These are phyloP conservation scores for Trichosurus vulpecula DNA, from an alignment of 2,797 vertebrate species.

Conservation along the genomic window DNA sequence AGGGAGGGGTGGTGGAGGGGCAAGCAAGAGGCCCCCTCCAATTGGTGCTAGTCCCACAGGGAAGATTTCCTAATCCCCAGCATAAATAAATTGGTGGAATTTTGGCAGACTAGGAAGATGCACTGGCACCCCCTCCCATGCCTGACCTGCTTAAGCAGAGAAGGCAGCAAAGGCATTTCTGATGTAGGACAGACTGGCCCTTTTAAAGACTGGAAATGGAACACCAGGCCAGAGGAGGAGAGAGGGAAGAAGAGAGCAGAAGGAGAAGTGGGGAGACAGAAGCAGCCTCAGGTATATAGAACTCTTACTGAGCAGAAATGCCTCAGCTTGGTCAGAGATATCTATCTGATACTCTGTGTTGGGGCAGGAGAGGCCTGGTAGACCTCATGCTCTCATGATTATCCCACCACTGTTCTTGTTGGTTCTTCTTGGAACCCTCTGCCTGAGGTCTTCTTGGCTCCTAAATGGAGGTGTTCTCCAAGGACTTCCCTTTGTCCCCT, in stretches of 20 bases:
- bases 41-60: too few relatives aligned
- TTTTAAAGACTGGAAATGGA: not conserved
- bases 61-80: not conserved
- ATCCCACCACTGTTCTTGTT: not conserved
- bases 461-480: not conserved
- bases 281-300: not conserved
- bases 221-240: not conserved
- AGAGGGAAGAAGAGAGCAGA: not conserved
- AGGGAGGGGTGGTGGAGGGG: fast-evolving
- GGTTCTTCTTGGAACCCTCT: too few relatives aligned
- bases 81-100: not conserved
- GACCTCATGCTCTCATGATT: not conserved
- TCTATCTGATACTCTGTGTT: too few relatives aligned
- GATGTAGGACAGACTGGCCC: not conserved
- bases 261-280: not conserved
- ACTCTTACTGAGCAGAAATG: too few relatives aligned
- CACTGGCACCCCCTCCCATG: not conserved
- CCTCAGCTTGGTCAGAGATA: too few relatives aligned
- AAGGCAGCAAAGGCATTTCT: not conserved
- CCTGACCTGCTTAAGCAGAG: not conserved
- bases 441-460: not conserved
- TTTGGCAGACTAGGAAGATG: not conserved
- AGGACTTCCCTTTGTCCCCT: too few relatives aligned
- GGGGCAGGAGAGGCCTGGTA: not conserved
- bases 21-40: not conserved